Evolutionary conservation across 1,140 invertebrate genomes (phyloP).

Genomic region (Drosophila mojavensis): DNA sequence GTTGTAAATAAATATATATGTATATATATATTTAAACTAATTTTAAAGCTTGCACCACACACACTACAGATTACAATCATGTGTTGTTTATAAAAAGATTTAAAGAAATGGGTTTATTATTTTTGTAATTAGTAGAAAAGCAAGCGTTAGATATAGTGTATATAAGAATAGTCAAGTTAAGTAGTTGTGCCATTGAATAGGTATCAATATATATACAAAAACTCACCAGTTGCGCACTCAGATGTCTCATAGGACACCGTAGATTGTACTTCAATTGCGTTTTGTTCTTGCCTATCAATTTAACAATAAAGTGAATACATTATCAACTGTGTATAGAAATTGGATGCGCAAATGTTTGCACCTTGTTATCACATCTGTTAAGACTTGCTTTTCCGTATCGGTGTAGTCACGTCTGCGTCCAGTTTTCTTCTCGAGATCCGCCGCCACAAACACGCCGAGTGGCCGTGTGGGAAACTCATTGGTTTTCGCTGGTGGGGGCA

Average conservation of each 20-base stretch:
- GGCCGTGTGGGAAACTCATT: slow-evolving; percentile 93
- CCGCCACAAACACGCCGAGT: slow-evolving; percentile 93
- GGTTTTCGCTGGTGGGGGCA: slow-evolving; percentile 88
- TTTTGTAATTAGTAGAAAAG: slow-evolving; percentile 51
- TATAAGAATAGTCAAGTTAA: slow-evolving; percentile 36
- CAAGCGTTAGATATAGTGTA: slow-evolving; percentile 60
- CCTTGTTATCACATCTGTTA: slow-evolving; percentile 86
- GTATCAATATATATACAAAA: not conserved
- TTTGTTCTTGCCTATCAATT: slow-evolving; percentile 77
- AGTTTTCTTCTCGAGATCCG: slow-evolving; percentile 89
- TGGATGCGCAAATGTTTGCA: slow-evolving; percentile 38
- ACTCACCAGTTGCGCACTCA: slow-evolving; percentile 82
- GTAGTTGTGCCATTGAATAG: slow-evolving; percentile 11
- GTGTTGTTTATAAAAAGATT: slow-evolving; percentile 21
- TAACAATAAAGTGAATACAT: slow-evolving; percentile 1
- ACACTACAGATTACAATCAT: slow-evolving; percentile 22
- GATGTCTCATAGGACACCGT: slow-evolving; percentile 83
- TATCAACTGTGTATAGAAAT: not conserved
- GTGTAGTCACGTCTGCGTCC: slow-evolving; percentile 90
- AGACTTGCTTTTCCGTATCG: slow-evolving; percentile 89
- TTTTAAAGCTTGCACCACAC: slow-evolving; percentile 45
- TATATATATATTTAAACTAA: slow-evolving; percentile 8
- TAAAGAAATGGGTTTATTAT: slow-evolving; percentile 7
- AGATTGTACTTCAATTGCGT: slow-evolving; percentile 82
- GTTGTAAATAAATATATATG: slow-evolving; percentile 6